Conservation (phyloP, 2,113 vertebrate species). For the Agelaius tricolor region DNA sequence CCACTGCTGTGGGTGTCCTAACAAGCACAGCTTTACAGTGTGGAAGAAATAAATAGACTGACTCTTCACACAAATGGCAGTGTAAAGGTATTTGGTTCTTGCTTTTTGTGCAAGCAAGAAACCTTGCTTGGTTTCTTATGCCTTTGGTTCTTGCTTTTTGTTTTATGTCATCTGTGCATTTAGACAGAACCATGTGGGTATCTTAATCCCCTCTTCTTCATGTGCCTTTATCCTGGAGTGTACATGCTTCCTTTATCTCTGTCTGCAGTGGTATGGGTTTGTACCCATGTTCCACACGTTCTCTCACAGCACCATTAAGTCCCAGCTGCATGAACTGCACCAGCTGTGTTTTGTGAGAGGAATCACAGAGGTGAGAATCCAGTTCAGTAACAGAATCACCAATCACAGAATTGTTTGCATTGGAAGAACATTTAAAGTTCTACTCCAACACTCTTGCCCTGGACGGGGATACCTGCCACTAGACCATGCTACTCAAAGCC, state of each 20-base stretch:
- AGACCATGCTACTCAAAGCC: not conserved
- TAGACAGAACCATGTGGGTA: not conserved
- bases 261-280: not conserved
- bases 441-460: not conserved
- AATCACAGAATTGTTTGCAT: not conserved
- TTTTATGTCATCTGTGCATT: not conserved
- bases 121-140: too few species aligned
- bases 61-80: not conserved
- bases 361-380: not conserved
- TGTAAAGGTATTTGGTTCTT: not conserved
- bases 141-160: not conserved
- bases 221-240: not conserved
- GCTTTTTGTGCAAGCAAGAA: not conserved
- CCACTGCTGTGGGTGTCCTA: not conserved
- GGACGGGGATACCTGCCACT: not conserved
- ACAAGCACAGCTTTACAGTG: not conserved
- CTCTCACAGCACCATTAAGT: not conserved
- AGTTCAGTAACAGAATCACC: not conserved
- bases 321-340: not conserved
- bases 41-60: not conserved
- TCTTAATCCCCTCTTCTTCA: not conserved
- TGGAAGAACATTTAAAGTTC: not conserved
- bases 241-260: not conserved
- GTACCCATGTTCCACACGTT: not conserved
- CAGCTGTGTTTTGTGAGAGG: not conserved